Evolutionary conservation across 1,140 invertebrate species (phyloP).

Genomic region (Cydia pomonella): DNA sequence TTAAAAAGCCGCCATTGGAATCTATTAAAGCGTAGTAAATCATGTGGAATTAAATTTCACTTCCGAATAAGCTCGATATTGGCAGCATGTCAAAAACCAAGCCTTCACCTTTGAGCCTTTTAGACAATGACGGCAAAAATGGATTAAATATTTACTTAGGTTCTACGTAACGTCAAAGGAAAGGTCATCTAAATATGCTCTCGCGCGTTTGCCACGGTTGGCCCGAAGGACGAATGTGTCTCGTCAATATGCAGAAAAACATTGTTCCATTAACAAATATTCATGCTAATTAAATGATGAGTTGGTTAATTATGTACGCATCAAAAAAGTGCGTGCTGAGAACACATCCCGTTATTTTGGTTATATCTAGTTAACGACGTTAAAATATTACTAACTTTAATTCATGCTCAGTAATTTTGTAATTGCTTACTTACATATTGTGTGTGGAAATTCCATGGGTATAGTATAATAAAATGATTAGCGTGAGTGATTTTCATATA

Average conservation of each 20-base stretch:
- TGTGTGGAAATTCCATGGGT: too few relatives aligned
- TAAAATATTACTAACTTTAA: too few relatives aligned
- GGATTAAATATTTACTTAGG: slow-evolving; percentile 21
- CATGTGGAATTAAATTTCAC: not conserved
- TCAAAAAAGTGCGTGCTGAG: too few relatives aligned
- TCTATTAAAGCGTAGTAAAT: slow-evolving; percentile 6
- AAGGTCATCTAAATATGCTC: slow-evolving; percentile 4
- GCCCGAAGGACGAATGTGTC: not conserved
- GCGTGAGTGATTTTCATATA: too few relatives aligned
- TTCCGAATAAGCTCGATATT: not conserved
- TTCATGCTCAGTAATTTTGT: too few relatives aligned
- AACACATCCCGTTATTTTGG: too few relatives aligned
- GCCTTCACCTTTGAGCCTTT: not conserved
- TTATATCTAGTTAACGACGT: too few relatives aligned
- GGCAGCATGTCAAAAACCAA: not conserved
- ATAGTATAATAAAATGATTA: too few relatives aligned
- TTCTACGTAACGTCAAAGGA: not conserved
- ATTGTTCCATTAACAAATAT: not conserved
- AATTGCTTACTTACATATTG: too few relatives aligned
- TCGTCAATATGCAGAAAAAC: not conserved
- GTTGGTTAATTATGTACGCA: not conserved
- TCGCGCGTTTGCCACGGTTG: not conserved
- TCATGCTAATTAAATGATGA: not conserved
- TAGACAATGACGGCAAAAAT: slow-evolving; percentile 18
- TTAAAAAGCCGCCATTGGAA: not conserved